A percentile compares a stretch with the other conserved stretches of the same genome.
Evolutionary conservation across 2,113 vertebrate species (phyloP).

Genomic region (Heptranchias perlo): DNA sequence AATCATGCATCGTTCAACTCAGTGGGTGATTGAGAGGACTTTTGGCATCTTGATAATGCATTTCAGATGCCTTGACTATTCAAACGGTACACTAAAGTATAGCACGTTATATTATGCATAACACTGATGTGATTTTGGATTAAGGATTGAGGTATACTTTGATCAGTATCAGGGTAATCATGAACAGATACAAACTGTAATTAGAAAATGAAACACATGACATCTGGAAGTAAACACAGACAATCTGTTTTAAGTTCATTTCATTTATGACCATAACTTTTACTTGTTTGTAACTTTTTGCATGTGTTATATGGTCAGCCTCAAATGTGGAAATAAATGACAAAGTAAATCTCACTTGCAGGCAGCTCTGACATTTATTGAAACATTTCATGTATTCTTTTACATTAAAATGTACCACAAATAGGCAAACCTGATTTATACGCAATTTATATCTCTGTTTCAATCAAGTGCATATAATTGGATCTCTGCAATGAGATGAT

Average conservation of each 20-base stretch:
- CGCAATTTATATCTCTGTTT: background rate
- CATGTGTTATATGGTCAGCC: background rate
- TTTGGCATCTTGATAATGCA: background rate
- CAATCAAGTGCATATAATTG: background rate
- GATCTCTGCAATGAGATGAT: background rate
- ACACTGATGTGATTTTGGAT: background rate
- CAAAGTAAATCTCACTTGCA: background rate
- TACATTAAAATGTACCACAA: background rate
- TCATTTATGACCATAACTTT: too few species aligned
- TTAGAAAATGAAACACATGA: background rate
- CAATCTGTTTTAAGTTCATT: background rate
- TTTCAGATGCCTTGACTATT: constrained; percentile 1
- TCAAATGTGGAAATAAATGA: constrained; percentile 12
- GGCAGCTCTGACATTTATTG: background rate
- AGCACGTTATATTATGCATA: background rate
- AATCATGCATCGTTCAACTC: background rate
- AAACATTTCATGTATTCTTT: background rate
- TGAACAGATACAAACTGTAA: constrained; percentile 11
- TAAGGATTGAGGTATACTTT: background rate
- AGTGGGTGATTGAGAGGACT: background rate
- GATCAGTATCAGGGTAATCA: background rate
- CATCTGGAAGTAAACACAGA: background rate
- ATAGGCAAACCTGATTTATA: background rate
- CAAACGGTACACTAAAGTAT: background rate
- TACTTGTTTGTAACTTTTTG: background rate